Evolutionary conservation across 2,797 vertebrate genomes (phyloP).

Genomic region (Cossypha heuglini): DNA sequence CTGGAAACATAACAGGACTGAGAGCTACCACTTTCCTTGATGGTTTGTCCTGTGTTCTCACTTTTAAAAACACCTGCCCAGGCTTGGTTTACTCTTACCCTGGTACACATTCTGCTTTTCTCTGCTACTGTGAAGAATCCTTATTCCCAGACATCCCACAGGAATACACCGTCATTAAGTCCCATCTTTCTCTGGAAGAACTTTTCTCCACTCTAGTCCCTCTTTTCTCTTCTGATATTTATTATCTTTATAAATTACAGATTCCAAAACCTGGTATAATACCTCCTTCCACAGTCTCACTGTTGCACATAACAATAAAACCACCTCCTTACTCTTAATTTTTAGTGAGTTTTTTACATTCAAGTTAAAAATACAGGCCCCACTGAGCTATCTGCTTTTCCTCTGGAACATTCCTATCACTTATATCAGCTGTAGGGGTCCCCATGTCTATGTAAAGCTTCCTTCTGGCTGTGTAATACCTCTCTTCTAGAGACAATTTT

Average conservation of each 20-base stretch:
- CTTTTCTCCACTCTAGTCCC: neutral
- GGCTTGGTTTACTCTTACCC: neutral
- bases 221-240: neutral
- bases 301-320: neutral
- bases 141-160: neutral
- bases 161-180: neutral
- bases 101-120: neutral
- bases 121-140: neutral
- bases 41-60: neutral
- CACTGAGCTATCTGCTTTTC: neutral
- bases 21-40: neutral
- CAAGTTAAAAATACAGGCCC: neutral
- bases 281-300: neutral
- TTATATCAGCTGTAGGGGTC: neutral
- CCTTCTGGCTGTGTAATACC: neutral
- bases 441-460: neutral
- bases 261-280: neutral
- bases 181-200: neutral
- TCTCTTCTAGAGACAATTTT: neutral
- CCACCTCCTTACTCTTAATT: neutral
- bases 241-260: neutral
- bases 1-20: neutral
- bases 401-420: neutral
- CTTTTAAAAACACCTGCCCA: neutral
- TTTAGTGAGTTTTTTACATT: neutral